Evolutionary conservation across 2,888 invertebrate species (phyloP).

Genomic region (Hartigia nigra): DNA sequence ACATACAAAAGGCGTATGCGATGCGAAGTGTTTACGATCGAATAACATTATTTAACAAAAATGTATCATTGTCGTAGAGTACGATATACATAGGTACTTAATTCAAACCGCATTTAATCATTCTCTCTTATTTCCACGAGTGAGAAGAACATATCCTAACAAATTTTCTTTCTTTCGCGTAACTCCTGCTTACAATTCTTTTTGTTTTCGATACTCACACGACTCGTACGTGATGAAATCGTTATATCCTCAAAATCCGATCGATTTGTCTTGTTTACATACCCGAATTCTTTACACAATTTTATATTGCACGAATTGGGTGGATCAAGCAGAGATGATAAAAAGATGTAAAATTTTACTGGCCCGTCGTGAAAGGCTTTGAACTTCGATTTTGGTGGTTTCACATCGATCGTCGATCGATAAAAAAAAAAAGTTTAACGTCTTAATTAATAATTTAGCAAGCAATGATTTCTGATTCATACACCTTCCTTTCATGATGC

Average conservation of each 20-base stretch:
- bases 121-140: background rate
- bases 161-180: background rate
- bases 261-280: background rate
- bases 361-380: background rate
- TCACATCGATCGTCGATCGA: background rate
- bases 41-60: constrained; percentile 48
- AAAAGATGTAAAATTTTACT: background rate
- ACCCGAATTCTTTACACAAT: background rate
- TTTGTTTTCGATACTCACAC: background rate
- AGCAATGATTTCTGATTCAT: background rate
- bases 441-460: background rate
- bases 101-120: background rate
- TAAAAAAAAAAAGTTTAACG: background rate
- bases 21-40: constrained; percentile 51
- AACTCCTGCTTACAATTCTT: background rate
- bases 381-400: background rate
- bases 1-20: constrained; percentile 58
- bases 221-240: background rate
- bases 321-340: background rate
- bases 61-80: constrained; percentile 33
- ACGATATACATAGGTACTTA: constrained; percentile 4
- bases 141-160: too few relatives aligned
- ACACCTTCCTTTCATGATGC: background rate
- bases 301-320: background rate
- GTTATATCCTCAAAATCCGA: background rate